Evolutionary conservation across 2,888 invertebrate genomes (phyloP).

Genomic region (Eustalomyia histrio): DNA sequence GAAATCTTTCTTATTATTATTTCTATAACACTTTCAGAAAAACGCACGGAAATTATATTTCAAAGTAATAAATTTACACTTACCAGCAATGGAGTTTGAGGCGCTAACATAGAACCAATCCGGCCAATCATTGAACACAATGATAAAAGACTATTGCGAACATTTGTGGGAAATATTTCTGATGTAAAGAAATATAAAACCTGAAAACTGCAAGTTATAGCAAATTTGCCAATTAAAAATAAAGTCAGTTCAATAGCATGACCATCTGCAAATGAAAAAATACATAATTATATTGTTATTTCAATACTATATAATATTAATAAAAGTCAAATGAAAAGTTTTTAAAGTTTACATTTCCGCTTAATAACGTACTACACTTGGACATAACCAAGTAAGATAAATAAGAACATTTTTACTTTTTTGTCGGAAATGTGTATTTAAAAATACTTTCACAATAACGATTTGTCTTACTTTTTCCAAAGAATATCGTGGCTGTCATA

Average conservation of each 20-base stretch:
- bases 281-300: no score
- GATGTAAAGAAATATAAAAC: constrained; percentile 85
- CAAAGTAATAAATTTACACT: constrained; percentile 25
- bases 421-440: no score
- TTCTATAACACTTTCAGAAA: no score
- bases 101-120: constrained; percentile 85
- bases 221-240: constrained; percentile 84
- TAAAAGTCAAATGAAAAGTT: no score
- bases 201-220: constrained; percentile 84
- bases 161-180: constrained; percentile 86
- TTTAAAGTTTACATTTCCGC: no score
- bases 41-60: no score
- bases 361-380: no score
- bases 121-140: constrained; percentile 86
- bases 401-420: no score
- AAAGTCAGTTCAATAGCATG: constrained; percentile 80
- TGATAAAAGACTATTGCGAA: constrained; percentile 84
- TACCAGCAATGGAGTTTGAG: constrained; percentile 84
- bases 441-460: no score
- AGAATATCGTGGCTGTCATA: constrained; percentile 73
- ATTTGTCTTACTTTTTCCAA: constrained; percentile 68
- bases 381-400: no score
- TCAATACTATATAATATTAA: no score
- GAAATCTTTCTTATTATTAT: no score
- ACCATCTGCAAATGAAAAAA: constrained; percentile 67